Evolutionary conservation across 2,888 invertebrate species (phyloP).

Genomic region (Cantharis rufa): DNA sequence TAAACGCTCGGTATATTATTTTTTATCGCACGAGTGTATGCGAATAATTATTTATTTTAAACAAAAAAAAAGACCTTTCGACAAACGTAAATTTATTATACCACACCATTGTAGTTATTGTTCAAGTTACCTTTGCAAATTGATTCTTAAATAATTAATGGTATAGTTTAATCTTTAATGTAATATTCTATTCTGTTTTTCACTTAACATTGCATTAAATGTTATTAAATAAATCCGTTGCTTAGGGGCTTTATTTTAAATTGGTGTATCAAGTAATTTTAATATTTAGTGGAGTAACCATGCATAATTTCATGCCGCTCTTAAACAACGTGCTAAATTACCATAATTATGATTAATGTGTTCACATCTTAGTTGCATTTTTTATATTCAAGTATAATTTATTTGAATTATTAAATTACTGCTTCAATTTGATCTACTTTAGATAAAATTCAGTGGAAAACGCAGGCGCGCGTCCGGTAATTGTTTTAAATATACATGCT

Average conservation of each 20-base stretch:
- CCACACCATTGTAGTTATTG: background rate
- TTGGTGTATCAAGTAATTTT: slow-evolving; percentile 48
- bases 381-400: slow-evolving; percentile 41
- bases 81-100: background rate
- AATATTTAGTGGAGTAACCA: slow-evolving; percentile 48
- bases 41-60: background rate
- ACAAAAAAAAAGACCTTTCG: background rate
- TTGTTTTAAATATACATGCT: background rate
- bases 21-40: background rate
- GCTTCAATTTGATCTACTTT: slow-evolving; percentile 26
- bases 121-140: background rate
- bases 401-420: slow-evolving; percentile 32
- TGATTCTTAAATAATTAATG: background rate
- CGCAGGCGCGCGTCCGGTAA: background rate
- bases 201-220: background rate
- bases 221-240: slow-evolving; percentile 1
- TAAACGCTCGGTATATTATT: background rate
- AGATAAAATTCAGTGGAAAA: slow-evolving; percentile 14
- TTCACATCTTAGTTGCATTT: slow-evolving; percentile 40
- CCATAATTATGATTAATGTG: slow-evolving; percentile 47
- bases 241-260: slow-evolving; percentile 22
- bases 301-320: slow-evolving; percentile 46
- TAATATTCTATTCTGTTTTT: background rate
- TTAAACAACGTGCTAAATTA: slow-evolving; percentile 44
- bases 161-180: background rate